Percentiles rank a stretch among this genome's conserved stretches.
These are phyloP conservation scores for Prosopocoilus inquinatus DNA, from an alignment of 2,888 invertebrate species.

Conservation along the genomic window DNA sequence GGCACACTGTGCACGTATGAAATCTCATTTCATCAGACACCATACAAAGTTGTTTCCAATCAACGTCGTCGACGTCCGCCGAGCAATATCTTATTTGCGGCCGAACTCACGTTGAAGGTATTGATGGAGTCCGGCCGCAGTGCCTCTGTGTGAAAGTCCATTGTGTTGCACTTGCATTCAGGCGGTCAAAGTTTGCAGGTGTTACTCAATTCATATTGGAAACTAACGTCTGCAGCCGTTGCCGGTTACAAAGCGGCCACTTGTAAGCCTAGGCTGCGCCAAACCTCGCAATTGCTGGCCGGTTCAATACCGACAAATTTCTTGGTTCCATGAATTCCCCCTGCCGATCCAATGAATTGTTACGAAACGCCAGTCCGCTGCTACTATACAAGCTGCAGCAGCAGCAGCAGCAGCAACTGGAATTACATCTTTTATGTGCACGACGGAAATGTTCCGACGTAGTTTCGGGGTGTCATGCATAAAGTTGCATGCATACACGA, in stretches of 20 bases:
- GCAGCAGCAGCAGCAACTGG: background rate
- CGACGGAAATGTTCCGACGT: constrained; percentile 1
- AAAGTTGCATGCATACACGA: background rate
- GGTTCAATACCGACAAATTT: constrained; percentile 1
- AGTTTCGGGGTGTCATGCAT: background rate
- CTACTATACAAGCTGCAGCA: too few relatives aligned
- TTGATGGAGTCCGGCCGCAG: constrained; percentile 28
- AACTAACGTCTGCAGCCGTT: constrained; percentile 3
- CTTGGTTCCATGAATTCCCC: constrained; percentile 3
- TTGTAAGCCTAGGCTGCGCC: background rate
- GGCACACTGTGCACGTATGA: constrained; percentile 1
- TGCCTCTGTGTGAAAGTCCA: constrained; percentile 19
- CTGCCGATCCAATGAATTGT: constrained; percentile 4
- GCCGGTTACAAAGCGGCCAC: background rate
- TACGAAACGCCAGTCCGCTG: background rate
- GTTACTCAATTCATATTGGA: constrained; percentile 34
- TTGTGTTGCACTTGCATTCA: constrained; percentile 28
- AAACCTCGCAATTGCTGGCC: constrained; percentile 2
- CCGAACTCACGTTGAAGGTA: constrained; percentile 18
- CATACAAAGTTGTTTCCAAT: constrained; percentile 17
- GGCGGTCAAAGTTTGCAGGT: constrained; percentile 43
- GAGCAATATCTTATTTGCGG: constrained; percentile 16
- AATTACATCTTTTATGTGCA: constrained; percentile 1
- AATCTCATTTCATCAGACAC: constrained; percentile 2
- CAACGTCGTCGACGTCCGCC: constrained; percentile 12